Conservation (phyloP, 2,888 invertebrate genomes). For the Pristionchus mayeri region DNA sequence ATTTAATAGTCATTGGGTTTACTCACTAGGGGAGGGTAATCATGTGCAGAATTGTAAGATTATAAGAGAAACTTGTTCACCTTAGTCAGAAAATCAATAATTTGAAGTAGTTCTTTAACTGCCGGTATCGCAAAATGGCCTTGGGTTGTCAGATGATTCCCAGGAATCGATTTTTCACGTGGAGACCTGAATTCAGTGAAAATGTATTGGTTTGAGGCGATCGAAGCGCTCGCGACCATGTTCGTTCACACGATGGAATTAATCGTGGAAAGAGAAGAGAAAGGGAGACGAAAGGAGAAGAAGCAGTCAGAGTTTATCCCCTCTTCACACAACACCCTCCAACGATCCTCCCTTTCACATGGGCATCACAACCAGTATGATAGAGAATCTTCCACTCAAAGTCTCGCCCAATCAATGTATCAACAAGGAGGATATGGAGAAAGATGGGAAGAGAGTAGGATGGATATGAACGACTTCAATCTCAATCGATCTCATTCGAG, state of each 20-base stretch:
- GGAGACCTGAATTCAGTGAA: too few species aligned
- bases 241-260: constrained; percentile 4
- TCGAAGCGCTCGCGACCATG: background rate
- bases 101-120: too few species aligned
- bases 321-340: background rate
- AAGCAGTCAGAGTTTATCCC: background rate
- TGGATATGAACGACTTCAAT: constrained; percentile 6
- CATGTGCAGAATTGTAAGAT: too few species aligned
- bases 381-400: background rate
- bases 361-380: background rate
- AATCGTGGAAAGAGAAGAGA: background rate
- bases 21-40: too few species aligned
- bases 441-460: background rate
- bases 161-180: too few species aligned
- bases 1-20: too few species aligned
- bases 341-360: background rate
- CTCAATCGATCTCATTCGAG: background rate
- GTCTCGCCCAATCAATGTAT: background rate
- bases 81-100: too few species aligned
- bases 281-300: background rate
- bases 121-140: too few species aligned
- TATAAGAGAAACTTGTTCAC: too few species aligned
- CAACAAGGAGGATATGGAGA: background rate
- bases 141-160: too few species aligned
- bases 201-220: background rate